Evolutionary conservation across 2,113 vertebrate genomes (phyloP), one percentile per base, ranked within the genome.

Genomic region (Saccopteryx bilineata): DNA sequence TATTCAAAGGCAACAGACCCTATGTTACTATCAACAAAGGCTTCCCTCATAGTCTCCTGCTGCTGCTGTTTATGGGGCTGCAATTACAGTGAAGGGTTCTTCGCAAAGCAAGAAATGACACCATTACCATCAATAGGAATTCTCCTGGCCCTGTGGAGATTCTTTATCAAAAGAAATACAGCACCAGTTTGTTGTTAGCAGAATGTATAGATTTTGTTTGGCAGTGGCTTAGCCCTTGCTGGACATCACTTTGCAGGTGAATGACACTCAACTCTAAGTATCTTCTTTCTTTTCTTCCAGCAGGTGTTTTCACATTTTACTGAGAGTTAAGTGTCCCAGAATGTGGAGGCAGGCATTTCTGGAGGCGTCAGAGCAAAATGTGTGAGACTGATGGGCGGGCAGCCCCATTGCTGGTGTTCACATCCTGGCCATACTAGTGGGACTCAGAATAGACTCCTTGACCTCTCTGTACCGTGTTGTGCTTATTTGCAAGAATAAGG

Each of bases 31-130:
- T 72, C 90, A 90, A 96, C 83, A 94, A 94, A 95, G 86, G 28
- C 83, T 79, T 96, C 89, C 83, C 87, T 72, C 3, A 9, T 81
- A 52, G 71, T 61, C 56, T 91, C 90, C 79, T 93, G 91, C 61
- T 95, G 89, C 71, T 83, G 52, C 14, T 75, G 71, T 93, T 95
- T 93, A 79, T 19, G 90, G 79, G 69, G 58, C 39, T 90, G 95
- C 93, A 94, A 95, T 93, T 98, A 96, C 65, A 96, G 50, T 79
- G 71, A 61, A 80, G 33, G 7, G 56, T 61, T 96, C 88, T 89
- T 14, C 9, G 88, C 81, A 94, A 94, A 95, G 96, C 69, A 92
- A 96, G 94, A 85, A 97, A 96, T 52, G 91, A 95, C 79, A 95
- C 88, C 50, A 87, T 91, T 88, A 50, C 87, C 78, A 63, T 71